Conservation (phyloP, 2,888 invertebrate species). For the Volucella inflata region DNA sequence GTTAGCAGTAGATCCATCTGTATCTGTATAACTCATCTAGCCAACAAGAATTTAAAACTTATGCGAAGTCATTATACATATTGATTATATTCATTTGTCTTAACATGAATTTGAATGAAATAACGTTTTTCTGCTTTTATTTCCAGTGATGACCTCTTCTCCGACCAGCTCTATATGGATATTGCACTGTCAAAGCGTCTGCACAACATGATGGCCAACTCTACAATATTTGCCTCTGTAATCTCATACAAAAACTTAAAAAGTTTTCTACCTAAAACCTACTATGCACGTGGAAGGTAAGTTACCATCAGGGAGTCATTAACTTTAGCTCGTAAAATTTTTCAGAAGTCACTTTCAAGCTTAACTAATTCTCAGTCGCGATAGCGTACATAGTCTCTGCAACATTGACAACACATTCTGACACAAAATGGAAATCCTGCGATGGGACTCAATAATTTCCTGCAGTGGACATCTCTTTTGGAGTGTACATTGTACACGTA, state of each 20-base stretch:
- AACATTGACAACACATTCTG: constrained; percentile 29
- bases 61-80: too few species aligned
- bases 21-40: too few species aligned
- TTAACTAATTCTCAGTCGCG: constrained; percentile 77
- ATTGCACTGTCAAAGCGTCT: constrained; percentile 81
- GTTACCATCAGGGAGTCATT: constrained; percentile 52
- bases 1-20: too few species aligned
- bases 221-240: constrained; percentile 83
- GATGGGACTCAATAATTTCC: constrained; percentile 14
- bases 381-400: constrained; percentile 69
- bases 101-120: not conserved
- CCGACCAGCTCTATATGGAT: constrained; percentile 83
- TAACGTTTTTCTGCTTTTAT: constrained; percentile 21
- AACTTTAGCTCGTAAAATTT: constrained; percentile 58
- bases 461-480: constrained; percentile 32
- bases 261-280: constrained; percentile 83
- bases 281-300: constrained; percentile 83
- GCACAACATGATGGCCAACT: constrained; percentile 82
- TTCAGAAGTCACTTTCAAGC: constrained; percentile 22
- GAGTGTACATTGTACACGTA: not conserved
- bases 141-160: constrained; percentile 82
- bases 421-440: not conserved
- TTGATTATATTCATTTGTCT: not conserved
- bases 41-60: too few species aligned
- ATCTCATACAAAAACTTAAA: constrained; percentile 83